Evolutionary conservation across 2,113 vertebrate species (phyloP).

Genomic region (Cairina moschata): DNA sequence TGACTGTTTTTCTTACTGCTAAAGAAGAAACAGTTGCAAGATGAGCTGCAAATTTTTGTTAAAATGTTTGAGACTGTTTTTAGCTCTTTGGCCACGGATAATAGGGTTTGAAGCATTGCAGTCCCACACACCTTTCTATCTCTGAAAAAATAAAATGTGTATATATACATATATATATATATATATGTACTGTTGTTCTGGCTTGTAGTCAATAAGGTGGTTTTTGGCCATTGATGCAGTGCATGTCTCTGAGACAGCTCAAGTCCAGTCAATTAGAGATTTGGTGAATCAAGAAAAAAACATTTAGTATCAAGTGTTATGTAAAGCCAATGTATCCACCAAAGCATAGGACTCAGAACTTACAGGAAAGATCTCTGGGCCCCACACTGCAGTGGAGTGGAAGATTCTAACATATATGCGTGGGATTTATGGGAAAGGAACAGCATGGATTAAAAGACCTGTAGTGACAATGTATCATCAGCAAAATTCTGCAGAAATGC

Average conservation of each 20-base stretch:
- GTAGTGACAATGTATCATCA: accelerated
- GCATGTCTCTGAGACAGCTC: background rate
- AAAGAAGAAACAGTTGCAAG: background rate
- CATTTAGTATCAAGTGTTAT: background rate
- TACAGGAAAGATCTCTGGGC: background rate
- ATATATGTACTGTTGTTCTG: background rate
- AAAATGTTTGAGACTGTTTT: background rate
- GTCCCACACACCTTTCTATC: background rate
- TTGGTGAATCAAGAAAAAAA: background rate
- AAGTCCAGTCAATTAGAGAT: background rate
- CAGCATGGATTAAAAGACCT: background rate
- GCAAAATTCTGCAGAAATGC: background rate
- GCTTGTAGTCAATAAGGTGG: background rate
- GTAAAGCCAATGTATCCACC: background rate
- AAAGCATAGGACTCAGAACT: background rate
- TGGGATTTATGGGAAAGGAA: background rate
- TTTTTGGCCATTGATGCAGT: background rate
- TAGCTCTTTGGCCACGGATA: background rate
- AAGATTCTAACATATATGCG: background rate
- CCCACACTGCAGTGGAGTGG: background rate
- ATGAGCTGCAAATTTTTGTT: background rate
- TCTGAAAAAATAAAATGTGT: background rate
- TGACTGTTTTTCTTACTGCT: background rate
- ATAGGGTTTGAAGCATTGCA: background rate
- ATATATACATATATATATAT: too few relatives aligned